Base-by-base conservation (phyloP, 2,888 invertebrate species). In the Philaethria dido region DNA sequence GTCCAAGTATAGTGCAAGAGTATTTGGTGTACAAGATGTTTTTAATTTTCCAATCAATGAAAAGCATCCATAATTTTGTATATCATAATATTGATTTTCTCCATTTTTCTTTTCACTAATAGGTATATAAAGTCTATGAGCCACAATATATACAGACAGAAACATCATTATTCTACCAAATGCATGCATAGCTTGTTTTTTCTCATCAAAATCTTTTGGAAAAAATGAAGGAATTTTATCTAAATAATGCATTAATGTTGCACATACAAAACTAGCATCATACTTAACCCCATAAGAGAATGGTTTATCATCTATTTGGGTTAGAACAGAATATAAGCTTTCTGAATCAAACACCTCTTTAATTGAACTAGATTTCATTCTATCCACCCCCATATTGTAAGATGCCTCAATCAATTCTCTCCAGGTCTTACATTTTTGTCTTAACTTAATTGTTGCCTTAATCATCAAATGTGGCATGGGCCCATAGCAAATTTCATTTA, bases 31-130 rank as follows among this genome's bases (percentile, higher is more conserved):
- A 52, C 80, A 81, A 2, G 73, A 73, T n/a, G 73, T 68, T 33
- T 69, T 73, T 29, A 81, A 18, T 71, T 80, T 80, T 5, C 79
- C 75, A 50, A 73, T 68, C 11, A 80, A 75, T 3, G 78, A 64
- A 61, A 73, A 80, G 16, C 69, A 66, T 20, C 75, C 78, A 63
- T 52, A 54, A 62, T 73, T 76, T n/a, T 62, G 16, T 16, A 22
- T 22, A 3, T 47, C 39, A 54, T 42, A 45, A 29, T 25, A 64
- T 64, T 3, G n/a, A n/a, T 42, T 52, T 11, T 59, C 44, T 11
- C 16, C 1, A 62, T 36, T 5, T 6, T 25, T 29, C 52, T 52
- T 2, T 57, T 14, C 13, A 59, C 55, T 64, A 1, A 67, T 57
- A n/a, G 63, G 20, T 13, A 70, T 57, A 1, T 36, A 1, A 13